Evolutionary conservation across 1,140 invertebrate genomes (phyloP).

Genomic region (Leptoteleia sp.): DNA sequence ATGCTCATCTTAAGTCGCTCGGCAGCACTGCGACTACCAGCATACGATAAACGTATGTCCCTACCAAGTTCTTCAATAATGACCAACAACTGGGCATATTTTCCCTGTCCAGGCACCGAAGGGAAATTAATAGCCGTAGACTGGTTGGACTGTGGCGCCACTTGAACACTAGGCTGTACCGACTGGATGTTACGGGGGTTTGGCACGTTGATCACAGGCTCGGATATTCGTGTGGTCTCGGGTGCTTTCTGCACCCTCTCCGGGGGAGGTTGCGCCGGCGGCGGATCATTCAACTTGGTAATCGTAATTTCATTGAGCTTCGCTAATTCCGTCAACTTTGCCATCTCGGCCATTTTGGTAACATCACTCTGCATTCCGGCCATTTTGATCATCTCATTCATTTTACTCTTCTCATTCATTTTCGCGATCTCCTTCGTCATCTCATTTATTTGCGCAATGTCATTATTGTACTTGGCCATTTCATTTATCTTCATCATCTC

Average conservation of each 20-base stretch:
- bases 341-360: conserved; percentile 80
- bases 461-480: conserved; percentile 79
- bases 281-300: conserved; percentile 78
- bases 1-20: conserved; percentile 90
- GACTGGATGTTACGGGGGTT: conserved; percentile 79
- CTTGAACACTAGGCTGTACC: conserved; percentile 75
- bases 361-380: conserved; percentile 79
- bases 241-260: conserved; percentile 35
- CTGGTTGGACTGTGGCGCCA: conserved; percentile 76
- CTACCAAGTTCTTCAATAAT: conserved; percentile 93
- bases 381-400: conserved; percentile 81
- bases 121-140: conserved; percentile 78
- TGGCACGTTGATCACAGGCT: conserved; percentile 81
- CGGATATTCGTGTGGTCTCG: conserved; percentile 77
- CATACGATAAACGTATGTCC: conserved; percentile 90
- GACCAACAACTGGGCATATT: conserved; percentile 89
- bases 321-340: conserved; percentile 78
- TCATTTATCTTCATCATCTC: conserved; percentile 81
- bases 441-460: conserved; percentile 80
- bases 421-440: conserved; percentile 80
- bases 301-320: conserved; percentile 81
- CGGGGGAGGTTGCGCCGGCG: conserved; percentile 42
- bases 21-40: conserved; percentile 89
- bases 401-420: conserved; percentile 80
- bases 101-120: conserved; percentile 80